Percentiles rank a stretch among this genome's conserved stretches.
These are phyloP conservation scores for Priocnemis perturbator DNA, from an alignment of 2,888 invertebrate species.

Conservation along the genomic window DNA sequence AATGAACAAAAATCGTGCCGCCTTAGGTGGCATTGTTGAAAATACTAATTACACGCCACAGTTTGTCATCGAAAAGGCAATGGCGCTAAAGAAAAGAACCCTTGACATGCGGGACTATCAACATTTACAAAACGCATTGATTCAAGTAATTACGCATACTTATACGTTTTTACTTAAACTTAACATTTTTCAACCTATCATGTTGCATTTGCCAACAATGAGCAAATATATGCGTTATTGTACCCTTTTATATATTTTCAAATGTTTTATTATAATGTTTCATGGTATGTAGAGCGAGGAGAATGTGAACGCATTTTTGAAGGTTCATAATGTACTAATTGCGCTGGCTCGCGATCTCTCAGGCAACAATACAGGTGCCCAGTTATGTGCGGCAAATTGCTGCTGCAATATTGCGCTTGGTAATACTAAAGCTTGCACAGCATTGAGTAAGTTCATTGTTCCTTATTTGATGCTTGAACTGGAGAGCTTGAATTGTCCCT, in stretches of 20 bases:
- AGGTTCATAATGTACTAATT: slow-evolving; percentile 74
- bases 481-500: slow-evolving; percentile 67
- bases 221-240: too few species aligned
- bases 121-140: slow-evolving; percentile 65
- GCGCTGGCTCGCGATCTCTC: slow-evolving; percentile 77
- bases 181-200: too few species aligned
- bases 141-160: slow-evolving; percentile 59
- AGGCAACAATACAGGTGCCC: slow-evolving; percentile 76
- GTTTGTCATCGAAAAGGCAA: slow-evolving; percentile 54
- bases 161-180: background rate
- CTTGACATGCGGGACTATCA: slow-evolving; percentile 59
- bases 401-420: slow-evolving; percentile 79
- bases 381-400: slow-evolving; percentile 77
- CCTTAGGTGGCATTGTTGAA: slow-evolving; percentile 52
- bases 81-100: slow-evolving; percentile 58
- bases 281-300: slow-evolving; percentile 70
- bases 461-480: slow-evolving; percentile 76
- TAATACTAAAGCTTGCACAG: slow-evolving; percentile 73
- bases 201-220: too few species aligned
- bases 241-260: background rate
- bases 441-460: slow-evolving; percentile 75
- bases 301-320: slow-evolving; percentile 71
- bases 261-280: slow-evolving; percentile 68
- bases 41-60: slow-evolving; percentile 47
- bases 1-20: slow-evolving; percentile 59